Base-by-base conservation (phyloP, 2,113 vertebrate genomes). In the Paratilapia polleni region DNA sequence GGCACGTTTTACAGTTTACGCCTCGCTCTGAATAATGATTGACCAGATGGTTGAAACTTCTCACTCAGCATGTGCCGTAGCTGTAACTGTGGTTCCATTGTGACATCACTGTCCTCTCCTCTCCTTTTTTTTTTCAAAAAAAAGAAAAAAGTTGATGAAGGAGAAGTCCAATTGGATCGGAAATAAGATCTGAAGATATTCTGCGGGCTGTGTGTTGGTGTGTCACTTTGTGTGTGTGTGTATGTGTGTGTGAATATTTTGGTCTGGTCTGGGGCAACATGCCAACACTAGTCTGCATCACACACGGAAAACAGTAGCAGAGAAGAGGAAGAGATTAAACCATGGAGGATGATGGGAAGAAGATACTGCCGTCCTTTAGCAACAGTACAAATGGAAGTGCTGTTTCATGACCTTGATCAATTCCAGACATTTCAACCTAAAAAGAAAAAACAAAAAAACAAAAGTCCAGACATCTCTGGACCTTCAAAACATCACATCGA, bases 1-100 rank as follows among this genome's bases (percentile, higher is more conserved):
- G 78, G 93, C 88, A 88, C 78, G 49, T 91, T 86, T 84, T 62
- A 70, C 88, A 88, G 88, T 91, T 91, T 88, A 83, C 49, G 61
- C 91, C 82, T 90, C 1, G 80, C 92, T 57, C 81, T 85, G 88
- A 93, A 90, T 89, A 91, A 91, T 84, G 88, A 92, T 87, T 54
- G 91, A 87, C 78, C 92, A 94, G 93, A 92, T 93, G 88, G 91
- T 89, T 78, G 82, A 78, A 90, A 89, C 78, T 88, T 91, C 88
- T 90, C 87, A 68, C 91, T 83, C 89, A 87, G 91, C 93, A 76
- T 90, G 93, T 86, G 86, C 47, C 2, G 24, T 19, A 22, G 86
- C 84, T 66, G 62, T 63, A 58, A 75, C 84, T 59, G 62, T 56
- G 57, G 22, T 36, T 86, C 68, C 66, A 87, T 62, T 84, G 86